Percentiles rank a stretch among this genome's conserved stretches.
Conservation (phyloP, 2,888 invertebrate species). For the Autographa gamma region DNA sequence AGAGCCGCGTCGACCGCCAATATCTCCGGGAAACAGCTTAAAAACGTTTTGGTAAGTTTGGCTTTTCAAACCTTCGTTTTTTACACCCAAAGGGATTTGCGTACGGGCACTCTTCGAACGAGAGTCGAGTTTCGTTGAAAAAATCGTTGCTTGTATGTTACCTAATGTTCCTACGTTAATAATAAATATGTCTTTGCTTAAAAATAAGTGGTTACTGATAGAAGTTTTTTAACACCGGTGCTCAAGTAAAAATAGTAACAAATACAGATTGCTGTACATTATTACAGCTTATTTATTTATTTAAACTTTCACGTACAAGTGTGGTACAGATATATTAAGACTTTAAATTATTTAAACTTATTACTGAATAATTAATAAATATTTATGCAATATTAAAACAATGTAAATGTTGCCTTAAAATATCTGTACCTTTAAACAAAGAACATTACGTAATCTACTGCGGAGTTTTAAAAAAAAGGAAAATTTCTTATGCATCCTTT, state of each 20-base stretch:
- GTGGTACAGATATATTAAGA: no score
- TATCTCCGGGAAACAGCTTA: constrained; percentile 78
- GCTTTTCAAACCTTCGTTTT: constrained; percentile 76
- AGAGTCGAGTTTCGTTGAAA: constrained; percentile 60
- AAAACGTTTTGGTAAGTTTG: constrained; percentile 76
- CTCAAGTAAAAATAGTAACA: no score
- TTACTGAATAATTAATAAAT: no score
- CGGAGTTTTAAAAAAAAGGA: background rate
- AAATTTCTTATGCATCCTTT: background rate
- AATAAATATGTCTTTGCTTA: background rate
- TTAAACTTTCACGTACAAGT: no score
- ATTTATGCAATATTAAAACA: no score
- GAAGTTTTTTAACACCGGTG: no score
- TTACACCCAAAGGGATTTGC: constrained; percentile 73
- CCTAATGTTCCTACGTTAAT: constrained; percentile 58
- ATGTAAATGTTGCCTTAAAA: no score
- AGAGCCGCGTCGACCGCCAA: constrained; percentile 74
- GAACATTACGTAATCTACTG: no score
- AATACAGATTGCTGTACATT: no score
- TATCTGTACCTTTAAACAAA: no score
- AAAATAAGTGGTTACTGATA: background rate
- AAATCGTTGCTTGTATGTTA: constrained; percentile 61
- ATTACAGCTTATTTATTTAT: no score
- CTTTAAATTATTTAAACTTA: no score
- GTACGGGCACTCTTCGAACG: constrained; percentile 66